Base-by-base conservation (phyloP, 2,888 invertebrate species). In the Luffia ferchaultella region DNA sequence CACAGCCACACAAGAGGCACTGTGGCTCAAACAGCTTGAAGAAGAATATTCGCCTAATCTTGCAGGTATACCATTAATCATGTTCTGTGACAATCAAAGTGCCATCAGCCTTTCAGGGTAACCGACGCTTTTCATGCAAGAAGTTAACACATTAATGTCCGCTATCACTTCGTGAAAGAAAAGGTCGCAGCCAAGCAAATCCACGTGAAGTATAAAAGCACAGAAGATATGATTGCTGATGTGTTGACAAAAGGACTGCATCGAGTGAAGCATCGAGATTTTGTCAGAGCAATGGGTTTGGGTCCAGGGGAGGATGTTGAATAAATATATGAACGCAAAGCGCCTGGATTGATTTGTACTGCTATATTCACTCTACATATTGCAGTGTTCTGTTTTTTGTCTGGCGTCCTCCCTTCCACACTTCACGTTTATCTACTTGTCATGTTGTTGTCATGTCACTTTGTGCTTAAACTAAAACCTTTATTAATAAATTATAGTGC, bases 1-100 rank as follows among this genome's bases (percentile, higher is more conserved):
- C 7, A 16, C 46, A n/a, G 18, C 51, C 15, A 42, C 40, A 45
- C 57, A 56, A 18, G 56, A 57, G 46, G 55, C 54, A 7, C 7
- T 59, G 9, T 58, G 57, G 55, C 48, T 57, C 2, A 53, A 53
- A 51, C 54, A 56, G 20, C 18, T 55, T 12, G 49, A 20, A 47
- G 54, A 55, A 2, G 50, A 54, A 1, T 51, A 57, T 44, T 46
- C 40, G 45, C 55, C 54, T 47, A 15, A 51, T 17, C 7, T 48
- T 9, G 15, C 3, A 54, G 45, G 46, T 54, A 55, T 18, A 44
- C 56, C 58, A n/a, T 50, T 58, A 12, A 30, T 20, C 16, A n/a
- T 57, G 18, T 57, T 54, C 46, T 56, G 57, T 45, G 57, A 60
- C 54, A 60, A 57, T 53, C 54, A 58, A 44, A 58, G 60, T 53